Evolutionary conservation across 2,113 vertebrate species (phyloP).

Genomic region (Gadus chalcogrammus): DNA sequence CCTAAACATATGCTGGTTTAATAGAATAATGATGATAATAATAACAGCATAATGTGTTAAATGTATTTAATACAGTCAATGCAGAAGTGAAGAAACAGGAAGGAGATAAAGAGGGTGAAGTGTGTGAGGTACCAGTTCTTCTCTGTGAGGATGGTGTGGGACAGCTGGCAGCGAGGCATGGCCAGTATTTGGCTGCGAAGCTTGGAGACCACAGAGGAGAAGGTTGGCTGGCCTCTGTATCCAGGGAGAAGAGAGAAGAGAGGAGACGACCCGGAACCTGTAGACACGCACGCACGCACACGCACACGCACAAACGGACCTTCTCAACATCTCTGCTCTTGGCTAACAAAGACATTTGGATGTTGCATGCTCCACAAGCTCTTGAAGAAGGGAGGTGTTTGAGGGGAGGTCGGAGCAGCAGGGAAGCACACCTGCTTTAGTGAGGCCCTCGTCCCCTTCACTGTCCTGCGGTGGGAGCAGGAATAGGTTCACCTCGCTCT

Average conservation of each 20-base stretch:
- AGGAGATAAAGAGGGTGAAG: background rate
- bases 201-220: conserved; percentile 81
- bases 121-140: conserved; percentile 83
- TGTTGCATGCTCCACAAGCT: too few relatives aligned
- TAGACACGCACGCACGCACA: background rate
- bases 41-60: too few relatives aligned
- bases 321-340: too few relatives aligned
- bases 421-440: conserved; percentile 70
- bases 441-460: conserved; percentile 78
- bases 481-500: conserved; percentile 85
- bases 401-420: too few relatives aligned
- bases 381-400: too few relatives aligned
- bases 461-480: conserved; percentile 82
- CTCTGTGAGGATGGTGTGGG: conserved; percentile 89
- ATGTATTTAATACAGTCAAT: background rate
- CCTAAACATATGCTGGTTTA: background rate
- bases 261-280: conserved; percentile 72
- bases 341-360: too few relatives aligned
- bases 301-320: too few relatives aligned
- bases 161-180: conserved; percentile 87
- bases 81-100: background rate
- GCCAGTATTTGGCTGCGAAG: conserved; percentile 85
- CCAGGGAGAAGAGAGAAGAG: conserved; percentile 86
- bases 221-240: conserved; percentile 85
- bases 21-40: too few relatives aligned